Base-by-base conservation (phyloP, 1,140 invertebrate genomes). In the Zophobas atratus region DNA sequence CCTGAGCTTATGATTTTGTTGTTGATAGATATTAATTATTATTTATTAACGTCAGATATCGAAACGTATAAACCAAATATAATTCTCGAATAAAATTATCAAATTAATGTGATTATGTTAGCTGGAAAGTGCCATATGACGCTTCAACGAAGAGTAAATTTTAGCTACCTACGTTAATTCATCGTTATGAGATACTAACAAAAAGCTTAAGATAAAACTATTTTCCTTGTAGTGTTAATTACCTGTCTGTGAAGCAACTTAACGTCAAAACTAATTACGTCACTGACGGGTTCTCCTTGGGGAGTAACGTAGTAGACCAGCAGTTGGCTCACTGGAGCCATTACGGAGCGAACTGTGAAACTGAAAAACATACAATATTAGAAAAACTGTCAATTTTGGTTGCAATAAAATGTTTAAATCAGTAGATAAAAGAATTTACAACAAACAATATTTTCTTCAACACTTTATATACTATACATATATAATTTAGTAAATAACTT, bases 291-390 rank as follows among this genome's bases (percentile, higher is more conserved):
- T 83, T 96, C 94, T 0, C 92, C 92, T 46, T 92, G 91, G 6
- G 90, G 87, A 3, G 93, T 91, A 6, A 95, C 91, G 86, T 95
- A 95, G 83, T 94, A 95, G 1, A 95, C 90, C 1, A 95, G 86
- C 0, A 96, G 87, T 81, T 93, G 91, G 55, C 92, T 93, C 0
- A 92, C 87, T 0, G 93, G 92, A 0, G 92, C 92, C 93, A 94
- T 94, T 63, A 91, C 90, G n/a, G 92, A 89, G 71, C 90, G 89
- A 72, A 93, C 90, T 0, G 86, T 87, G 84, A 92, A 92, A 80
- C 91, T 92, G 88, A 1, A 84, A 85, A 60, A 84, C 76, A 82
- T 20, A 20, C 20, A 20, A 20, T 20, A 20, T 20, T 20, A 20
- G 20, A 20, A 79, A 81, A 48, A 74, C 33, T 20, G n/a, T 6